Conservation (phyloP, 2,113 vertebrate species). For the Sylvicapra grimmia region DNA sequence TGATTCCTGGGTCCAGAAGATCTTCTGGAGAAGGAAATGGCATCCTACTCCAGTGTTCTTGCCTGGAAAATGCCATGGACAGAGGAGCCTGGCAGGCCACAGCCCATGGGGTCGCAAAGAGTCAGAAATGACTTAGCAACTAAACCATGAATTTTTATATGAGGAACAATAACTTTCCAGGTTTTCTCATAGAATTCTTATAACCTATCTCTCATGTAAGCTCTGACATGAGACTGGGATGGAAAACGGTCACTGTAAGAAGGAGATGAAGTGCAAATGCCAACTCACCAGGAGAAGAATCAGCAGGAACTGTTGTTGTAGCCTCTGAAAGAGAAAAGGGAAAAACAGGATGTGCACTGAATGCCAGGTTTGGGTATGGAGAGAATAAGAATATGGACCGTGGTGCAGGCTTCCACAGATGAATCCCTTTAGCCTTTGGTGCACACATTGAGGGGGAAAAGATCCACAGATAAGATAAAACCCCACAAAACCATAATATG, state of each 20-base stretch:
- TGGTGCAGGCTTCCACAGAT: not conserved
- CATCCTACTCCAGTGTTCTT: not conserved
- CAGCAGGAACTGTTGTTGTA: accelerated
- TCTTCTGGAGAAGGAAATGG: not conserved
- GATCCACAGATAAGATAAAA: not conserved
- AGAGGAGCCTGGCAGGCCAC: not conserved
- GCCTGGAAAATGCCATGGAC: not conserved
- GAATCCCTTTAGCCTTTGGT: not conserved
- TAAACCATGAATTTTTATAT: not conserved
- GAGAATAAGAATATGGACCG: not conserved
- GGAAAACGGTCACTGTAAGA: not conserved
- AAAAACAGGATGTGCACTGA: not conserved
- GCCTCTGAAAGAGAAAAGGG: not conserved
- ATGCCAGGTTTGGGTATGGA: not conserved
- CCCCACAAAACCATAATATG: no score
- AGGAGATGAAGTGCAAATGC: not conserved
- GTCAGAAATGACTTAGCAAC: not conserved
- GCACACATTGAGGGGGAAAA: not conserved
- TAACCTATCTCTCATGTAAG: not conserved
- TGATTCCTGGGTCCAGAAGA: not conserved
- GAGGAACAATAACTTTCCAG: not conserved
- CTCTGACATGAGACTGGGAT: not conserved
- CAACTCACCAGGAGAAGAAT: not conserved
- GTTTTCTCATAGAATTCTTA: not conserved
- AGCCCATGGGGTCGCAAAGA: not conserved